Evolutionary conservation across 2,797 vertebrate species (phyloP).

Genomic region (Pempheris klunzingeri): DNA sequence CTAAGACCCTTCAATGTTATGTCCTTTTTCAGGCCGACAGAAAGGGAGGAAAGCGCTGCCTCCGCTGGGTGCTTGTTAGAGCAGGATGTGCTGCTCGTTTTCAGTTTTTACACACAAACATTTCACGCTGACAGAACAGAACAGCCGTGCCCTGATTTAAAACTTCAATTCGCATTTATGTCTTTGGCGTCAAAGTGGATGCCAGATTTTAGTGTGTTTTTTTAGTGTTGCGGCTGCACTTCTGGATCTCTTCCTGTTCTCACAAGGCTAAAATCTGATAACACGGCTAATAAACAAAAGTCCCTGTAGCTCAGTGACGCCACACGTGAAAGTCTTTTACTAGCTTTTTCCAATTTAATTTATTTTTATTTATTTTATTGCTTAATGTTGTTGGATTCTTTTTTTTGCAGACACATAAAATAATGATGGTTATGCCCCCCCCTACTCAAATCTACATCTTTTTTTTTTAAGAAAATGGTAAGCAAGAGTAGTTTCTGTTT

Average conservation of each 20-base stretch:
- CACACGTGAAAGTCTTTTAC: slow-evolving; percentile 45
- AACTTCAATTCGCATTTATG: slow-evolving; percentile 12
- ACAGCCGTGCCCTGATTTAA: slow-evolving; percentile 8
- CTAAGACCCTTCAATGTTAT: neutral
- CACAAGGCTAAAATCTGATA: slow-evolving; percentile 8
- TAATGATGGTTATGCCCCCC: neutral
- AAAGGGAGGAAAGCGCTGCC: neutral
- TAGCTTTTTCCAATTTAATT: slow-evolving; percentile 71
- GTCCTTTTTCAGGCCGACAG: neutral
- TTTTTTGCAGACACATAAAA: slow-evolving; percentile 50
- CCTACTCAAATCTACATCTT: slow-evolving; percentile 16
- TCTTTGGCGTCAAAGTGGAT: neutral
- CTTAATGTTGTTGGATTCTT: slow-evolving; percentile 50
- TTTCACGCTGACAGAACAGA: slow-evolving; percentile 3
- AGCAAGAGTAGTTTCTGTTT: slow-evolving; percentile 1
- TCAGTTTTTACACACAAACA: slow-evolving; percentile 3
- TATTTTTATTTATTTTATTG: slow-evolving; percentile 82
- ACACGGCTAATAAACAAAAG: slow-evolving; percentile 2
- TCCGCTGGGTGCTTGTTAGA: neutral
- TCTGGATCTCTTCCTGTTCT: slow-evolving; percentile 6
- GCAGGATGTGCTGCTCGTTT: neutral
- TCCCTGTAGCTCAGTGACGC: slow-evolving; percentile 30
- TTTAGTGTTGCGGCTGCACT: neutral
- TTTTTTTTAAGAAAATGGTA: slow-evolving; percentile 11
- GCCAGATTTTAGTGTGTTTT: slow-evolving; percentile 8